phyloP scores from a whole-genome alignment of 2,888 invertebrate species.

The Caenorhabditis sinica region DNA sequence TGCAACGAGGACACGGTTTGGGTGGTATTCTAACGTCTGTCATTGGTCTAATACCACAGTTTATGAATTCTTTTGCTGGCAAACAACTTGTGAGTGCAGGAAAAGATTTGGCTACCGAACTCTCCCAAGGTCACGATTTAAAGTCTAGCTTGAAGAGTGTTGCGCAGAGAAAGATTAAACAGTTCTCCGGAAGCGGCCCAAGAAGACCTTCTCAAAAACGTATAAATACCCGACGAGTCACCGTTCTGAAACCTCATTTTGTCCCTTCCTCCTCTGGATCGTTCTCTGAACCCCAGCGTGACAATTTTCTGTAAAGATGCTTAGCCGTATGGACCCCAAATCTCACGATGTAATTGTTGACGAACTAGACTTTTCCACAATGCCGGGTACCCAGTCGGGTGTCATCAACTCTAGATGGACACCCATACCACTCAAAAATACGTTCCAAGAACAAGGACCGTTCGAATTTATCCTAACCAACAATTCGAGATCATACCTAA shows the following conservation, averaged over 20 bases:
- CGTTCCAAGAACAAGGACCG: neutral
- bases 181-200: neutral
- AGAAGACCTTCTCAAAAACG: slow-evolving; percentile 2
- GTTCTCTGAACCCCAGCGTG: no score
- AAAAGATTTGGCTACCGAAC: neutral
- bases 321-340: slow-evolving; percentile 22
- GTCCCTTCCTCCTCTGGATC: no score
- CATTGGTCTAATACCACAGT: neutral
- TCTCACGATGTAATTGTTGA: slow-evolving; percentile 18
- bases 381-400: slow-evolving; percentile 11
- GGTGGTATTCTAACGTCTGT: neutral
- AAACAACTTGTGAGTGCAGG: neutral
- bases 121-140: neutral
- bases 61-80: neutral
- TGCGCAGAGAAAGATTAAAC: neutral
- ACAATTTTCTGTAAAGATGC: slow-evolving; percentile 19
- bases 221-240: neutral
- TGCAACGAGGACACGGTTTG: slow-evolving; percentile 6
- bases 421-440: neutral
- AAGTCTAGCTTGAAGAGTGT: slow-evolving; percentile 8
- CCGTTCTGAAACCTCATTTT: slow-evolving; percentile 11
- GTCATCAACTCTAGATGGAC: neutral
- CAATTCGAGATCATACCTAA: slow-evolving; percentile 4
- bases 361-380: slow-evolving; percentile 8
- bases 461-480: slow-evolving; percentile 6